Conservation (phyloP, 2,113 vertebrate species). For the Lepus europaeus region DNA sequence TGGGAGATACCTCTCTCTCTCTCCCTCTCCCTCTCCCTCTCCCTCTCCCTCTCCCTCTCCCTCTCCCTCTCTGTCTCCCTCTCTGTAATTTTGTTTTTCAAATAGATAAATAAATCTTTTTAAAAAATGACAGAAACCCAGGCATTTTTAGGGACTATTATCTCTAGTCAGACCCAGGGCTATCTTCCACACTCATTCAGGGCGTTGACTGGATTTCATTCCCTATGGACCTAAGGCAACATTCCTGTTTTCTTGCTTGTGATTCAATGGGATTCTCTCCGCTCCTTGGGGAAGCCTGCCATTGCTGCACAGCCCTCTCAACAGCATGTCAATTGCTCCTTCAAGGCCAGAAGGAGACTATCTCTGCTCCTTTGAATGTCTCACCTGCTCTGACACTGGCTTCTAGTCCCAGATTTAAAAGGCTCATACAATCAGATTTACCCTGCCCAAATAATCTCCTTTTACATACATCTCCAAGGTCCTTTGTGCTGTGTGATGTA, state of each 20-base stretch:
- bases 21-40: too few species aligned
- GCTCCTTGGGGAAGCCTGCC: too few species aligned
- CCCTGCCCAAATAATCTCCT: background rate
- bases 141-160: background rate
- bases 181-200: background rate
- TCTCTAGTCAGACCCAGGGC: background rate
- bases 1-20: too few species aligned
- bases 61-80: too few species aligned
- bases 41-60: too few species aligned
- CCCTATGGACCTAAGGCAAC: background rate
- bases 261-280: too few species aligned
- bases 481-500: background rate
- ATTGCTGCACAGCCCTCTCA: background rate
- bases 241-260: background rate
- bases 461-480: background rate
- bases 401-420: background rate
- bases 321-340: background rate
- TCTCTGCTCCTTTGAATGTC: background rate
- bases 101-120: too few species aligned
- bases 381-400: background rate
- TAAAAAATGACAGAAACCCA: background rate
- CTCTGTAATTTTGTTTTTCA: too few species aligned
- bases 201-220: background rate
- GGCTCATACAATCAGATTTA: background rate
- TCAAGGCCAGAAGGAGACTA: background rate